phyloP scores from a whole-genome alignment of 2,113 vertebrate genomes.

The Nicator chloris region DNA sequence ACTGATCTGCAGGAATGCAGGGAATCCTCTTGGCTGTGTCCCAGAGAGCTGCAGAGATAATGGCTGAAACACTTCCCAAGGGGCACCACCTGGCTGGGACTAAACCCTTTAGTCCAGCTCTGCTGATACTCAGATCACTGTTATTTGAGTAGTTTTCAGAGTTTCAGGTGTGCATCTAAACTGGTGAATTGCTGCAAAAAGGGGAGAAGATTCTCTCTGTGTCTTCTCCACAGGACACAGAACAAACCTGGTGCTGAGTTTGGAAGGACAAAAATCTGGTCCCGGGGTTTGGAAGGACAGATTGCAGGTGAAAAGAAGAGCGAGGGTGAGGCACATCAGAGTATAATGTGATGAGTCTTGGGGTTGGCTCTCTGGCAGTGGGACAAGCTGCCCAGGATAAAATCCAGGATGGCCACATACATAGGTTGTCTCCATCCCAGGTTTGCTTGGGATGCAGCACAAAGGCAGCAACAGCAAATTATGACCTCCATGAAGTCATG shows the following conservation, averaged over 20 bases:
- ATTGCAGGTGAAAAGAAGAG: background rate
- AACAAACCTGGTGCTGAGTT: background rate
- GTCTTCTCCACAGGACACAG: background rate
- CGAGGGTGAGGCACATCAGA: background rate
- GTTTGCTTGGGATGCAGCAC: background rate
- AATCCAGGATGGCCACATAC: background rate
- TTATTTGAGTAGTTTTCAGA: background rate
- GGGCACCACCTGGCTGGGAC: background rate
- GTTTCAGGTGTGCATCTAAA: background rate
- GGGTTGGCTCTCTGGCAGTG: background rate
- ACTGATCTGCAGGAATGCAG: conserved; percentile 12
- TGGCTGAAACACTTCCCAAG: background rate
- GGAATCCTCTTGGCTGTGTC: background rate
- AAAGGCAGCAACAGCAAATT: accelerated
- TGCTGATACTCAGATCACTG: background rate
- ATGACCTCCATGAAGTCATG: background rate
- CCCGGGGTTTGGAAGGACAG: background rate
- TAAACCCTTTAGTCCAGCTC: background rate
- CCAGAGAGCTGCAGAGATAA: background rate
- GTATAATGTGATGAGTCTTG: accelerated
- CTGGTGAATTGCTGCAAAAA: background rate
- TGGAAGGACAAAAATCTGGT: no score
- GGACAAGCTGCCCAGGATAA: background rate
- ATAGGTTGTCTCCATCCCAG: background rate
- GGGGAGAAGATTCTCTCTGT: background rate